A percentile compares a stretch with the other conserved stretches of the same genome.
phyloP scores from a whole-genome alignment of 2,797 vertebrate species.

The Lophotriccus pileatus region DNA sequence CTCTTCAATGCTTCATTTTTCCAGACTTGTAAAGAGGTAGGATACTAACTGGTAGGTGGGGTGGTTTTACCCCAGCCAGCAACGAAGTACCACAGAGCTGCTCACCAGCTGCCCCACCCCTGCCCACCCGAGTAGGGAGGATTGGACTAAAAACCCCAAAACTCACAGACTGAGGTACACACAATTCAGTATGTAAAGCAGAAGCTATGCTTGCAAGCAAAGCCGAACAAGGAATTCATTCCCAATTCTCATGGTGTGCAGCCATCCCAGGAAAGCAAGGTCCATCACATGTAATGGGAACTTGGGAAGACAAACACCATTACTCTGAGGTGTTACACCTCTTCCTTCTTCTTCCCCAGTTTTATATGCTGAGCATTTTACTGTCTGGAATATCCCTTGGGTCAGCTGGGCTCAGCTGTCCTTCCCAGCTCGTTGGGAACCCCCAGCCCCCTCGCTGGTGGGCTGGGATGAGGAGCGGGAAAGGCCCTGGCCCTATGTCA shows the following conservation, averaged over 20 bases:
- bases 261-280: background rate
- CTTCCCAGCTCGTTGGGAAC: background rate
- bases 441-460: background rate
- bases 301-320: background rate
- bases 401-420: background rate
- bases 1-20: background rate
- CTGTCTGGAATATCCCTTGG: background rate
- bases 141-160: background rate
- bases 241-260: background rate
- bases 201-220: no score
- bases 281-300: rapidly evolving
- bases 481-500: background rate
- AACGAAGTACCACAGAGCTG: background rate
- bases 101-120: rapidly evolving
- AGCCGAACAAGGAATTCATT: background rate
- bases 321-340: background rate
- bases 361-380: background rate
- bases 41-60: background rate
- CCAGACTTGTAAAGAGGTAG: background rate
- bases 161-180: rapidly evolving
- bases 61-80: background rate
- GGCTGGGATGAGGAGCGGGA: background rate
- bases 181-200: background rate
- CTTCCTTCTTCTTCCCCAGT: background rate
- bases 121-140: rapidly evolving